Conservation (phyloP, 2,113 vertebrate species). For the Gila orcuttii region DNA sequence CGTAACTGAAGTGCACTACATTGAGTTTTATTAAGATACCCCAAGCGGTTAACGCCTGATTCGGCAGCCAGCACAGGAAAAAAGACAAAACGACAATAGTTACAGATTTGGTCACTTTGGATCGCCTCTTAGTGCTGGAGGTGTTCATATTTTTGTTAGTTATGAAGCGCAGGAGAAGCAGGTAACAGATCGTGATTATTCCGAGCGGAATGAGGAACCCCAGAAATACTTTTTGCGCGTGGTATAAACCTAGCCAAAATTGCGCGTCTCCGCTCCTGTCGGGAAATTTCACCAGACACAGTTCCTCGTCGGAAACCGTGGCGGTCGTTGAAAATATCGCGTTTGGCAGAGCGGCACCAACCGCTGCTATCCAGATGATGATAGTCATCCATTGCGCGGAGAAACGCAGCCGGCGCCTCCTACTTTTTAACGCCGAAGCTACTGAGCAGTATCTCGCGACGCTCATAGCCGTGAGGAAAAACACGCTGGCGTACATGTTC, state of each 20-base stretch:
- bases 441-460: slow-evolving; percentile 88
- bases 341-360: slow-evolving; percentile 85
- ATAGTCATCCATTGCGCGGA: slow-evolving; percentile 80
- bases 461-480: slow-evolving; percentile 97
- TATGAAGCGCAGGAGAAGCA: slow-evolving; percentile 88
- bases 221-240: slow-evolving; percentile 90
- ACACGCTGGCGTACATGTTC: slow-evolving; percentile 99
- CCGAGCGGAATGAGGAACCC: slow-evolving; percentile 87
- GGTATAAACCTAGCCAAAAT: slow-evolving; percentile 92
- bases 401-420: slow-evolving; percentile 68
- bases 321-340: slow-evolving; percentile 91
- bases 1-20: slow-evolving; percentile 87
- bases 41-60: slow-evolving; percentile 93
- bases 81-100: slow-evolving; percentile 93
- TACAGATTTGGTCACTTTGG: slow-evolving; percentile 92
- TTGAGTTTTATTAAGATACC: slow-evolving; percentile 94
- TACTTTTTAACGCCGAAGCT: slow-evolving; percentile 85
- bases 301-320: slow-evolving; percentile 83
- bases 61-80: slow-evolving; percentile 96
- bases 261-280: slow-evolving; percentile 81
- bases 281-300: slow-evolving; percentile 91
- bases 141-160: slow-evolving; percentile 79
- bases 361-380: slow-evolving; percentile 84
- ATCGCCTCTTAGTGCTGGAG: slow-evolving; percentile 83
- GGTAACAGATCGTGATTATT: slow-evolving; percentile 87